Percentiles rank a stretch among this genome's conserved stretches.
phyloP scores from a whole-genome alignment of 30 jellyfish, hydroid and myxozoan genomes.

The Nemopilema nomurai region DNA sequence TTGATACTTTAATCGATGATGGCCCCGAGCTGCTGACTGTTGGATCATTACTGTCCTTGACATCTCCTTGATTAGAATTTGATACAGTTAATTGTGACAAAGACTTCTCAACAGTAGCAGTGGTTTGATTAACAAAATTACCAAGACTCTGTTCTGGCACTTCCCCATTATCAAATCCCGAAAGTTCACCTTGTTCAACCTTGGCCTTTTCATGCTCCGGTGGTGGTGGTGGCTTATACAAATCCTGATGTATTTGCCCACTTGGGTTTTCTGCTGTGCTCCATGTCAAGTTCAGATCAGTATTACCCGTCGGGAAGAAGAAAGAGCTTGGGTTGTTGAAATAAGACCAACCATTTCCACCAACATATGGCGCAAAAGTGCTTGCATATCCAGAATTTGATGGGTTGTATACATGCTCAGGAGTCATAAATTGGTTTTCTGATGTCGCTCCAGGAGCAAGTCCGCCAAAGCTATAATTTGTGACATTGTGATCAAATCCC shows the following conservation, averaged over 20 bases:
- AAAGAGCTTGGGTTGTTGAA: conserved; percentile 92
- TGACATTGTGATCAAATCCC: conserved; percentile 81
- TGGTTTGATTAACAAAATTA: neutral
- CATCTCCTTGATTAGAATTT: conserved; percentile 51
- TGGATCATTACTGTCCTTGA: conserved; percentile 69
- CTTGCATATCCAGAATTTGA: conserved; percentile 82
- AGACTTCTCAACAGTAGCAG: conserved; percentile 79
- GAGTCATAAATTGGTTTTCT: conserved; percentile 74
- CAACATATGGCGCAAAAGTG: conserved; percentile 87
- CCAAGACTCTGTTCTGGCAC: conserved; percentile 30
- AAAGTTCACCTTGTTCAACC: conserved; percentile 68
- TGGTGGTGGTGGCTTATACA: conserved; percentile 92
- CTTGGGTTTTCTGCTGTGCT: conserved; percentile 77
- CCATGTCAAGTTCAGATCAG: conserved; percentile 93
- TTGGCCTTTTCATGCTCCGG: conserved; percentile 83
- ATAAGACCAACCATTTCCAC: conserved; percentile 87
- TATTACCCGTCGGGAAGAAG: conserved; percentile 96
- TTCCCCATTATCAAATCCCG: conserved; percentile 67
- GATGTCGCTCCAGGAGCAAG: conserved; percentile 86
- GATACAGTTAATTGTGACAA: conserved; percentile 71
- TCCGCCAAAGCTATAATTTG: conserved; percentile 80
- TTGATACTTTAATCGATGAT: conserved; percentile 35
- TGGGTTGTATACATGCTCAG: conserved; percentile 87
- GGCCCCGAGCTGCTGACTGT: conserved; percentile 63
- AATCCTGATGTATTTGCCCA: conserved; percentile 78